Percentiles rank a stretch among this genome's conserved stretches.
Conservation (phyloP, 2,888 invertebrate species). For the Scaptomyza reducta region DNA sequence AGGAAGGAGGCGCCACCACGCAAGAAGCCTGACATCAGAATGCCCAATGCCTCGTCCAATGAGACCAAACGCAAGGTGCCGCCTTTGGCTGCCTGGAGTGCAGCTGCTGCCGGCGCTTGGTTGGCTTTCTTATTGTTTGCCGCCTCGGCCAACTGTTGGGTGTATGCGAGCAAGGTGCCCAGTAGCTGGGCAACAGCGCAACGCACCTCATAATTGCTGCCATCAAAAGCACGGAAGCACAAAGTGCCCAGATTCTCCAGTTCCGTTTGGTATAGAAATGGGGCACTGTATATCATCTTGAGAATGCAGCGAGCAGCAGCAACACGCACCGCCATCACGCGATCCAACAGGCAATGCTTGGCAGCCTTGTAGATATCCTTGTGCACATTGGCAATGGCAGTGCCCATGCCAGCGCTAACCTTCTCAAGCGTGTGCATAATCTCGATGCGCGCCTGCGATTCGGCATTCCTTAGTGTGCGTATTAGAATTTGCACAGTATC, state of each 20-base stretch:
- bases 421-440: slow-evolving; percentile 98
- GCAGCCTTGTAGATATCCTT: slow-evolving; percentile 97
- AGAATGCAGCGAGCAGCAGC: slow-evolving; percentile 96
- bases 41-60: slow-evolving; percentile 94
- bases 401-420: slow-evolving; percentile 95
- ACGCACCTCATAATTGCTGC: slow-evolving; percentile 95
- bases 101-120: slow-evolving; percentile 52
- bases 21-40: slow-evolving; percentile 96
- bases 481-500: slow-evolving; percentile 97
- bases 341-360: slow-evolving; percentile 93
- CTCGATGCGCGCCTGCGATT: slow-evolving; percentile 98
- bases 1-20: slow-evolving; percentile 97
- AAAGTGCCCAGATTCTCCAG: slow-evolving; percentile 95
- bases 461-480: slow-evolving; percentile 95
- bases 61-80: slow-evolving; percentile 86
- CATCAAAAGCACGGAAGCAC: slow-evolving; percentile 96
- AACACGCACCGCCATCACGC: slow-evolving; percentile 96
- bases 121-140: slow-evolving; percentile 81
- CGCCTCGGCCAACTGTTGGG: slow-evolving; percentile 88
- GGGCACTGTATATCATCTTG: slow-evolving; percentile 94
- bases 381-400: slow-evolving; percentile 93
- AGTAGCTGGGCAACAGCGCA: slow-evolving; percentile 96
- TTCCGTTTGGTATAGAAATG: slow-evolving; percentile 93
- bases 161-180: slow-evolving; percentile 89
- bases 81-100: slow-evolving; percentile 69